Evolutionary conservation across 2,113 vertebrate genomes (phyloP).

Genomic region (Corynorhinus townsendii): DNA sequence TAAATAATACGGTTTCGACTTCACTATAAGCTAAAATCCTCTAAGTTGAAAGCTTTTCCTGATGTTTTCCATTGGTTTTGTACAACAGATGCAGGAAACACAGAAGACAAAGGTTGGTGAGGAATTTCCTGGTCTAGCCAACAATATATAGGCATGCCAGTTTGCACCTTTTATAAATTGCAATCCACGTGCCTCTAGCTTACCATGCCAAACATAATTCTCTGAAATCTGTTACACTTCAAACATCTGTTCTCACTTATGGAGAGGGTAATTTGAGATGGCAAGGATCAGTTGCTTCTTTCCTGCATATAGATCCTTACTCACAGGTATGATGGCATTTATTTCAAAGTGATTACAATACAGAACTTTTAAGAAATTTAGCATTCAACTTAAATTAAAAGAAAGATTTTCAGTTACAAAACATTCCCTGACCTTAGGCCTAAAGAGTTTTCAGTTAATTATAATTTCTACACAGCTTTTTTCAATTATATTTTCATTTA

Average conservation of each 20-base stretch:
- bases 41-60: neutral
- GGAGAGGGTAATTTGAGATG: conserved; percentile 21
- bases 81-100: neutral
- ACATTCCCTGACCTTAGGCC: neutral
- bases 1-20: neutral
- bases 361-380: neutral
- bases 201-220: neutral
- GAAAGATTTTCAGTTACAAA: neutral
- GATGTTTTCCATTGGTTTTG: neutral
- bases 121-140: conserved; percentile 11
- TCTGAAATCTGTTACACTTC: conserved; percentile 29
- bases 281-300: neutral
- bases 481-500: neutral
- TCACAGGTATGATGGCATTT: neutral
- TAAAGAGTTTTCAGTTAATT: neutral
- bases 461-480: neutral
- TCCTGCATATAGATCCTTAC: neutral
- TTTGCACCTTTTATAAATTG: conserved; percentile 17
- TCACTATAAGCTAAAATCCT: neutral
- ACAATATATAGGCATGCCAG: neutral
- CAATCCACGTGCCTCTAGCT: neutral
- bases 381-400: conserved; percentile 29
- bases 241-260: conserved; percentile 33
- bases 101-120: neutral
- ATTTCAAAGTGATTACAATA: conserved; percentile 11